Conservation (phyloP, 1,140 invertebrate species). For the Ceratoteleas bidentatus region DNA sequence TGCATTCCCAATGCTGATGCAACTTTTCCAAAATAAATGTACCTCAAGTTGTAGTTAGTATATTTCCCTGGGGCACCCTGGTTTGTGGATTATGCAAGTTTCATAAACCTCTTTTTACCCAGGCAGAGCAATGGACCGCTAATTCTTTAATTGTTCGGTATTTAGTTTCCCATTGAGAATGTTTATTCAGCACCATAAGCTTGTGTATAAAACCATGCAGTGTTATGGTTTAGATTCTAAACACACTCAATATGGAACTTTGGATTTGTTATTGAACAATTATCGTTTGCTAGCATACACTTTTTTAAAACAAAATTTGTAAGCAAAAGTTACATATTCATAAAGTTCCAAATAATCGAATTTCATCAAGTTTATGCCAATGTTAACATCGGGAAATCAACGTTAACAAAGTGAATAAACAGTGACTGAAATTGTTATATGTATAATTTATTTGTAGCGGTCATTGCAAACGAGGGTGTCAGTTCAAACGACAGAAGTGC, state of each 20-base stretch:
- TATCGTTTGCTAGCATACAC: constrained; percentile 57
- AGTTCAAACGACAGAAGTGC: constrained; percentile 74
- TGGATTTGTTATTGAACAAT: constrained; percentile 59
- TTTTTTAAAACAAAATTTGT: too few relatives aligned
- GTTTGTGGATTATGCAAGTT: constrained; percentile 71
- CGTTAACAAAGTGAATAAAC: too few relatives aligned
- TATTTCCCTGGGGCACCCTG: constrained; percentile 76
- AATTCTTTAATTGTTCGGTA: constrained; percentile 66
- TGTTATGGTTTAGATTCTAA: too few relatives aligned
- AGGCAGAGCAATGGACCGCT: constrained; percentile 76
- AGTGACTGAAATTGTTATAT: too few relatives aligned
- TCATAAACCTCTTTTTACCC: constrained; percentile 75
- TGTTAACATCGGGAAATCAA: too few relatives aligned
- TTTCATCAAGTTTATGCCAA: too few relatives aligned
- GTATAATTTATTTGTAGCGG: constrained; percentile 48
- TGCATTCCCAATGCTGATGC: too few relatives aligned
- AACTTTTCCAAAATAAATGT: neutral
- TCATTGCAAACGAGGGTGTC: constrained; percentile 76
- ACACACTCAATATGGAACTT: too few relatives aligned
- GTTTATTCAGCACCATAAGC: neutral
- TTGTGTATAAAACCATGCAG: neutral
- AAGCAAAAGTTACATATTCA: too few relatives aligned
- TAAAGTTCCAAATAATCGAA: too few relatives aligned
- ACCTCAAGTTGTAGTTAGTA: neutral
- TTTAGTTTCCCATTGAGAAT: constrained; percentile 51